Percentiles rank a stretch among this genome's conserved stretches.
These are phyloP conservation scores for Macrosteles quadrilineatus DNA, from an alignment of 1,140 invertebrate genomes.

Conservation along the genomic window DNA sequence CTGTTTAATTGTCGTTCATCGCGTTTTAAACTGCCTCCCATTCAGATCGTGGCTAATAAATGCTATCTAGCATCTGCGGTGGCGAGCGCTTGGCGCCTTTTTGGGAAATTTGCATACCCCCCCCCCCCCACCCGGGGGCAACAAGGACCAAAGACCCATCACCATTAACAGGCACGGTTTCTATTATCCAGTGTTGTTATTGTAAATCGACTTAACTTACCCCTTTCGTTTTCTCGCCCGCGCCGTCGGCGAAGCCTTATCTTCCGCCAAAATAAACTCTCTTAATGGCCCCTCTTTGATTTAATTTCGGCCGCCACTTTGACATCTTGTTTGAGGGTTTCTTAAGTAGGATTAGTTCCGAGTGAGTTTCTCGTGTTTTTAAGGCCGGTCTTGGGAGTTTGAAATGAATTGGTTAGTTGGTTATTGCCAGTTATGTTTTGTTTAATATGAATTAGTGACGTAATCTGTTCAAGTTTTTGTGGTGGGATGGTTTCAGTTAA, in stretches of 20 bases:
- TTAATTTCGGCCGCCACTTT: conserved; percentile 12
- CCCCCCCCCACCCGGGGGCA: too few relatives aligned
- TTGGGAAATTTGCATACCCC: conserved; percentile 23
- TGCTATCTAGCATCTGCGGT: conserved; percentile 11
- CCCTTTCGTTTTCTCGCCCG: conserved; percentile 4
- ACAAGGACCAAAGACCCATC: conserved; percentile 13
- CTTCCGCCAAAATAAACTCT: conserved; percentile 20
- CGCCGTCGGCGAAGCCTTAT: neutral
- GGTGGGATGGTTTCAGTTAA: too few relatives aligned
- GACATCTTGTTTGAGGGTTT: conserved; percentile 17
- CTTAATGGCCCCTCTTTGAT: conserved; percentile 23
- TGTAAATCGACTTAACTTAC: conserved; percentile 25
- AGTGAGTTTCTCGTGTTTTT: conserved; percentile 9
- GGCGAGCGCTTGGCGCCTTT: conserved; percentile 1
- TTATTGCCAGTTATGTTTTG: too few relatives aligned
- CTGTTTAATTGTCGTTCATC: conserved; percentile 17
- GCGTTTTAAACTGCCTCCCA: neutral
- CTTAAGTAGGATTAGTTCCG: neutral
- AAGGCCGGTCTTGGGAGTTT: too few relatives aligned
- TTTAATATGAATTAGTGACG: too few relatives aligned
- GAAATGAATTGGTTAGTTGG: too few relatives aligned
- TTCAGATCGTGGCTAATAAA: conserved; percentile 13
- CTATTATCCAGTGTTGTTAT: conserved; percentile 25
- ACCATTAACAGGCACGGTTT: conserved; percentile 18
- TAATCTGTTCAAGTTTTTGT: too few relatives aligned